Percentiles rank a stretch among this genome's conserved stretches.
These are phyloP conservation scores for Graptemys geographica DNA, from an alignment of 2,797 vertebrate genomes.

Conservation along the genomic window DNA sequence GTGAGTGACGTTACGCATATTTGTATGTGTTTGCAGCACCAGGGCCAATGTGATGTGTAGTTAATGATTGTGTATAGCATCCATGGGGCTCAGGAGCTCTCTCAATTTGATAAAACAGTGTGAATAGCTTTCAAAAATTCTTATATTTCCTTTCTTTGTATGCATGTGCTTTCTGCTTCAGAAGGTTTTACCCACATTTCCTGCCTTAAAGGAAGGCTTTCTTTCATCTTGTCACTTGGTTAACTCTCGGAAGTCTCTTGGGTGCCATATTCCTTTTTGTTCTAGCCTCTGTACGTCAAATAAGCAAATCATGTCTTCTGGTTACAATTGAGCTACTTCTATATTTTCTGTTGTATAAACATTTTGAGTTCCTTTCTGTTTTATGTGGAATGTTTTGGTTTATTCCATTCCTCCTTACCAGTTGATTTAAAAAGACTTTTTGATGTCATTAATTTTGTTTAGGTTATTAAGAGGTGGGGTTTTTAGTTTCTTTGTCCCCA, in stretches of 20 bases:
- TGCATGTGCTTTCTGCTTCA: background rate
- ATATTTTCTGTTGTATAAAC: background rate
- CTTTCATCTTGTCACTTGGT: constrained; percentile 9
- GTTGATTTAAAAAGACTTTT: background rate
- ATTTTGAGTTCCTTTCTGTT: constrained; percentile 53
- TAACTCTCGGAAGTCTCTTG: constrained; percentile 12
- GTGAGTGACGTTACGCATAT: background rate
- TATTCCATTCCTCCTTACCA: constrained; percentile 45
- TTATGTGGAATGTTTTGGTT: constrained; percentile 27
- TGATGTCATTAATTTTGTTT: background rate
- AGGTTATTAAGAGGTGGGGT: background rate
- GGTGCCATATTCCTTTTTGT: constrained; percentile 34
- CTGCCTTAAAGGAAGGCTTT: background rate
- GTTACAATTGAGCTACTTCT: background rate
- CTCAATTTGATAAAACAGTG: background rate
- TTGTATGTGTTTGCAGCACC: fast-evolving
- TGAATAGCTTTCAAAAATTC: background rate
- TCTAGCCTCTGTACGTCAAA: constrained; percentile 39
- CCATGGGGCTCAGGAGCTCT: background rate
- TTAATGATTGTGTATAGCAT: background rate
- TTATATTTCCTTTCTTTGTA: background rate
- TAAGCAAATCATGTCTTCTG: constrained; percentile 12
- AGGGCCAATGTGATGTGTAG: background rate
- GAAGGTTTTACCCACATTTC: constrained; percentile 25
- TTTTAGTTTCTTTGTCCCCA: background rate